phyloP scores from a whole-genome alignment of 2,113 vertebrate species.

The Ivindomyrus marchei region DNA sequence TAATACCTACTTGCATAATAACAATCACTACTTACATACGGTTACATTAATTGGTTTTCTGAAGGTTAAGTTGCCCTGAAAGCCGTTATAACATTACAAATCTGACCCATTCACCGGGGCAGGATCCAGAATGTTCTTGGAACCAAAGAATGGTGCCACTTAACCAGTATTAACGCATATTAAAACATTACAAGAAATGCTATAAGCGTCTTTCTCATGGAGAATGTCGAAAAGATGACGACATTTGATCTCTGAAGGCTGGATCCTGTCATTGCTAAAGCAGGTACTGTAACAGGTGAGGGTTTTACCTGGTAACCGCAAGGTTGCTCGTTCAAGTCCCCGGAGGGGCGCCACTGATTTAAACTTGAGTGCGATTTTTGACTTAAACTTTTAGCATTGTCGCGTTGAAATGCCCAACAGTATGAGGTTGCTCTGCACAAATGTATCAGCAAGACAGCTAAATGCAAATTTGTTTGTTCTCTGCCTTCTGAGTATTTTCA shows the following conservation, averaged over 20 bases:
- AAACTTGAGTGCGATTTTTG: background rate
- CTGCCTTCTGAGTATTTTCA: slow-evolving; percentile 6
- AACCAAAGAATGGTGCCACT: background rate
- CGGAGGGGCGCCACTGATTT: background rate
- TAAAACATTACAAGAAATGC: background rate
- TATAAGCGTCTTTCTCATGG: background rate
- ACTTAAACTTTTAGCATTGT: background rate
- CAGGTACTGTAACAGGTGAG: background rate
- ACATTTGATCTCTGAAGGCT: background rate
- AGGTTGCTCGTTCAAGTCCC: background rate
- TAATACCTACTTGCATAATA: background rate
- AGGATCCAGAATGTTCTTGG: background rate
- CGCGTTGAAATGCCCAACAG: background rate
- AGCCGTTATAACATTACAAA: background rate
- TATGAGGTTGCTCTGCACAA: background rate
- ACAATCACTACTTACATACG: background rate
- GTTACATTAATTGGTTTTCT: slow-evolving; percentile 7
- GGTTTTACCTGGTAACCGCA: background rate
- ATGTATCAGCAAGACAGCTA: background rate
- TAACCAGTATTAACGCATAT: background rate
- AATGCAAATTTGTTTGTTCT: slow-evolving; percentile 11
- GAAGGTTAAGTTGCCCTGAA: background rate
- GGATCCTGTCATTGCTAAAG: background rate
- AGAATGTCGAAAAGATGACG: background rate
- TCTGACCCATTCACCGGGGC: background rate